phyloP scores from a whole-genome alignment of 1,140 invertebrate species.

The Halyomorpha halys region DNA sequence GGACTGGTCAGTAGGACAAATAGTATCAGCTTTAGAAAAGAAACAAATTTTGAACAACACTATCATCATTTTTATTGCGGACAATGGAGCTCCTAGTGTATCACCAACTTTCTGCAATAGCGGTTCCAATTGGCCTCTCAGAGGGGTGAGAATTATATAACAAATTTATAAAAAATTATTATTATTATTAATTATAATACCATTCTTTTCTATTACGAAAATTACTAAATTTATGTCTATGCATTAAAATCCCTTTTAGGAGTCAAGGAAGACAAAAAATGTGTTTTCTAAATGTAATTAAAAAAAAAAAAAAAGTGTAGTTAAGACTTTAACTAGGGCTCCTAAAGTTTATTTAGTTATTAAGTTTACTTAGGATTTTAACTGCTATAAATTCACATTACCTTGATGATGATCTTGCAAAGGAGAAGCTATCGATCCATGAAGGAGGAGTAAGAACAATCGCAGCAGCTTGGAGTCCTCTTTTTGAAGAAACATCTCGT shows the following conservation, averaged over 20 bases:
- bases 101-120: conserved; percentile 39
- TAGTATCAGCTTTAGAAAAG: conserved; percentile 48
- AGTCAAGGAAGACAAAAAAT: too few relatives aligned
- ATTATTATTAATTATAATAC: too few relatives aligned
- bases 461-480: conserved; percentile 52
- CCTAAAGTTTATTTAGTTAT: too few relatives aligned
- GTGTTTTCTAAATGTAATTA: too few relatives aligned
- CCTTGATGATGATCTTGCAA: too few relatives aligned
- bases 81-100: conserved; percentile 48
- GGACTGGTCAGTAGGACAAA: conserved; percentile 55
- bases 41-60: conserved; percentile 46
- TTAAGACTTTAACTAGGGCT: too few relatives aligned
- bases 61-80: conserved; percentile 50
- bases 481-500: conserved; percentile 37
- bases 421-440: conserved; percentile 54
- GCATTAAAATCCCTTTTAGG: too few relatives aligned
- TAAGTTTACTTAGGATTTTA: too few relatives aligned
- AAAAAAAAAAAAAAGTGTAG: too few relatives aligned
- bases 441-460: conserved; percentile 57
- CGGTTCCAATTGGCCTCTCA: conserved; percentile 53
- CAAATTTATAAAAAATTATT: too few relatives aligned
- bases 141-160: conserved; percentile 40
- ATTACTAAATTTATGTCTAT: too few relatives aligned
- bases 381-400: background rate
- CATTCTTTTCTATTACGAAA: too few relatives aligned